Evolutionary conservation across 2,888 invertebrate species (phyloP), one percentile per base, ranked within the genome.

Genomic region (Osmoderma eremita): DNA sequence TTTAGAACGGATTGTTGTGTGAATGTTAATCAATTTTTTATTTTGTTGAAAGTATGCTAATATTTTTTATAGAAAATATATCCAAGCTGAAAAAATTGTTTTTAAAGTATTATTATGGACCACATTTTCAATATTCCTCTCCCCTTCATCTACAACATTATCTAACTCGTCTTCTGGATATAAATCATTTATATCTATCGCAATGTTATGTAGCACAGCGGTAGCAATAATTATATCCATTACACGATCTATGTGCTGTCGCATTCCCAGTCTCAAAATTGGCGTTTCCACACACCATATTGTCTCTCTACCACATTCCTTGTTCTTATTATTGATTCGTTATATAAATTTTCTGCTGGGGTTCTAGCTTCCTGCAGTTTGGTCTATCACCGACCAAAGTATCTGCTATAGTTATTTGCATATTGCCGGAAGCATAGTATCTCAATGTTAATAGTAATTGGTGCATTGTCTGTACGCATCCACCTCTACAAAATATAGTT

Each of bases 371-470:
- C 67, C 12, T 15, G 45, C 13, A 74, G 36, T 12, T 73, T 73
- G 2, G 74, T 74, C 24, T 36, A 53, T 73, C 75, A 18, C 72
- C 75, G 8, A 75, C 15, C 22, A 75, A 22, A 39, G 73, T 8
- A n/a, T 72, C 69, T 13, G 53, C 70, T 18, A 67, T 48, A 6
- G 67, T 36, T 15, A 67, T 50, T 53, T 67, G 56, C 63, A 71
- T 65, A 15, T 51, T 61, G 41, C 65, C 68, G n/a, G 66, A 50
- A 22, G 69, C 69, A 64, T 66, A 67, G 41, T 67, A 69, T 10
- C 69, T 24, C n/a, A 71, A 41, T 5, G 68, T 65, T 39, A 69
- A 30, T 5, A 70, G 50, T 36, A 53, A 36, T 45, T 45, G 45
- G 12, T 4, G 15, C 15, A 45, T 45, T 45, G 45, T 6, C 3